Evolutionary conservation across 2,888 invertebrate genomes (phyloP), one percentile per base, ranked within the genome.

Genomic region (Platerodrilus igneus): DNA sequence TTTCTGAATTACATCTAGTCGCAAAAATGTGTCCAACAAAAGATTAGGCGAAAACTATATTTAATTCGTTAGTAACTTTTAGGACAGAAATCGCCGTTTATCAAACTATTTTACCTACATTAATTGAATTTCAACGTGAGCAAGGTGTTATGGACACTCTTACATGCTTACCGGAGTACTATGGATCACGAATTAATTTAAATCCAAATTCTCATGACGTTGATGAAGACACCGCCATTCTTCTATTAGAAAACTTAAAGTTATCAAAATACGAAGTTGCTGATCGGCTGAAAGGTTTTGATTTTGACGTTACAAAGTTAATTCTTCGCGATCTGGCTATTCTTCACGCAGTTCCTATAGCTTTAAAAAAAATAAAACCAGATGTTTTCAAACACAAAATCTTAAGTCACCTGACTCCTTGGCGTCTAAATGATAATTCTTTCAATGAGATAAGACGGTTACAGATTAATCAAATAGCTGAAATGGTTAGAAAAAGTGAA

Each of bases 281-380:
- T 0, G 63, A 73, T 40, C 67, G 77, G 10, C 53, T 58, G 20
- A 50, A 54, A 37, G 69, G 74, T 38, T 68, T 73, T 34, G 71
- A 76, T 54, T 54, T 72, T 21, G 60, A 63, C 1, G 71, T 73
- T 26, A 61, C 70, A 1, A 60, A 58, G 32, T 37, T 71, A 1
- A 62, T 71, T 3, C 45, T 76, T 2, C 59, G 64, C 27, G 58
- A 68, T 9, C 45, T 75, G 50, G 76, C 76, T 0, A 61, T 65
- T 38, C 75, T 71, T 47, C 77, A 77, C 52, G 73, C 73, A 0
- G 56, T 74, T n/a, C 70, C 74, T 3, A 66, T 77, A 6, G 75
- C 72, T 0, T 58, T 72, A 37, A 73, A 74, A 33, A 37, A 64
- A 0, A 65, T 60, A 33, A 62, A 69, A 32, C 68, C 71, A 0